phyloP scores from a whole-genome alignment of 2,113 vertebrate species.

The Thinocorus orbignyianus region DNA sequence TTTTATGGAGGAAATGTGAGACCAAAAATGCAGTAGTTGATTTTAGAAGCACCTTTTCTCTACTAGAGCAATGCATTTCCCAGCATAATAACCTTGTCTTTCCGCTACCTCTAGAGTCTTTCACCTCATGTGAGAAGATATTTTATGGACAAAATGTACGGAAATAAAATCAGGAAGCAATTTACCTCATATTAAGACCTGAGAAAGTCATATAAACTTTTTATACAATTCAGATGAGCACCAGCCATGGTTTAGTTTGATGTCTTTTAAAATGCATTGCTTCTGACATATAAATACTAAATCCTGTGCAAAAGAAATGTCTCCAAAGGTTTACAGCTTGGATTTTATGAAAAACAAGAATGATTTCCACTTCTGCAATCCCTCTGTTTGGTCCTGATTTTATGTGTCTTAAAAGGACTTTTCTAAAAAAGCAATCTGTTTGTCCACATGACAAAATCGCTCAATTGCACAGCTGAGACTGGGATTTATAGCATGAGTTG shows the following conservation, averaged over 20 bases:
- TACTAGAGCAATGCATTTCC: neutral
- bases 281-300: neutral
- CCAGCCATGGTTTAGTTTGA: neutral
- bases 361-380: neutral
- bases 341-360: neutral
- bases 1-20: neutral
- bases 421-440: neutral
- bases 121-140: neutral
- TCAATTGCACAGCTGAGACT: neutral
- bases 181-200: neutral
- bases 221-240: neutral
- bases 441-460: neutral
- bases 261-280: neutral
- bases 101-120: neutral
- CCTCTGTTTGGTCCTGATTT: neutral
- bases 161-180: neutral
- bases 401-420: neutral
- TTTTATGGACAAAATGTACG: neutral
- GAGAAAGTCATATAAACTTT: neutral
- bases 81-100: neutral
- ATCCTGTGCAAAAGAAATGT: neutral
- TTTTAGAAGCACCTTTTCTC: neutral
- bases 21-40: neutral
- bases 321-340: neutral
- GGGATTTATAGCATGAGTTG: neutral